Evolutionary conservation across 2,888 invertebrate species (phyloP).

Genomic region (Microctonus hyperodae): DNA sequence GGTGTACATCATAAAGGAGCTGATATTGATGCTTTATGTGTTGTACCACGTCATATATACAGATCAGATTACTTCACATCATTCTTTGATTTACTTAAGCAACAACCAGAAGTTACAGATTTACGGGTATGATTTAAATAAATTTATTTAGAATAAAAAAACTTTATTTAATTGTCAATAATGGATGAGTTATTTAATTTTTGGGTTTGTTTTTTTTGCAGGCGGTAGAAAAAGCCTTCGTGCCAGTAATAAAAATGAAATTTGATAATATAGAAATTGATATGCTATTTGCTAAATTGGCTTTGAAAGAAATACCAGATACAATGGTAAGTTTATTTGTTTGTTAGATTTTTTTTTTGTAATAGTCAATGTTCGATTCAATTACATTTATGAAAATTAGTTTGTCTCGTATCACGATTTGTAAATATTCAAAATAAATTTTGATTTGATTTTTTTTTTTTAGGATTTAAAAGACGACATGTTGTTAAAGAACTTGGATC

Average conservation of each 20-base stretch:
- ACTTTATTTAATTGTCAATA: too few species aligned
- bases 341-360: background rate
- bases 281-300: conserved; percentile 94
- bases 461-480: conserved; percentile 90
- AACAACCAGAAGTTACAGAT: conserved; percentile 85
- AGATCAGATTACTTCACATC: conserved; percentile 94
- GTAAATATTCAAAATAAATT: background rate
- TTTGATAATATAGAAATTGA: conserved; percentile 99
- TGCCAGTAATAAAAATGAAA: conserved; percentile 99
- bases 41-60: conserved; percentile 95
- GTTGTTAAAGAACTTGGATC: conserved; percentile 92
- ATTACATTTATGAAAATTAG: too few species aligned
- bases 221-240: conserved; percentile 98
- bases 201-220: conserved; percentile 62
- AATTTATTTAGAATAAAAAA: too few species aligned
- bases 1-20: conserved; percentile 98
- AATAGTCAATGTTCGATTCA: too few species aligned
- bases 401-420: too few species aligned
- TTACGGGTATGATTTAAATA: conserved; percentile 68
- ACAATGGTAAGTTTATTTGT: conserved; percentile 63
- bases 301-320: conserved; percentile 95
- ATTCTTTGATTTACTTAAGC: conserved; percentile 89
- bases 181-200: too few species aligned
- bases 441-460: conserved; percentile 30
- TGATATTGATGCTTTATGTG: conserved; percentile 98